Evolutionary conservation across 1,140 invertebrate genomes (phyloP), one percentile per base, ranked within the genome.

Genomic region (Atta cephalotes): DNA sequence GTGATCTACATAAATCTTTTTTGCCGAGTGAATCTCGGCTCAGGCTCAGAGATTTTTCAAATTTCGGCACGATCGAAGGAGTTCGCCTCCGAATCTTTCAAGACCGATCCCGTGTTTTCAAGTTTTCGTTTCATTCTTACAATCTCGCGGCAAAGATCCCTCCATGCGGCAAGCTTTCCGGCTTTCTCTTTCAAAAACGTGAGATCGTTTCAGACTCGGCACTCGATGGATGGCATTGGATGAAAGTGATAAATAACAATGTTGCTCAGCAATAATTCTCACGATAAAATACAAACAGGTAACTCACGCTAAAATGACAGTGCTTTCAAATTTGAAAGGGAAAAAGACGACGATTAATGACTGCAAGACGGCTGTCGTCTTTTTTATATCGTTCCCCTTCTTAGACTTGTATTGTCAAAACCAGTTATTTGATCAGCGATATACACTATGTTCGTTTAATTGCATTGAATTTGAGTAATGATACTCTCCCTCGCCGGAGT

Each of bases 161-260:
- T 21, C 3, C 16, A 28, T 12, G 28, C 18, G 63, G 7, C n/a
- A 21, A 49, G 12, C 31, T 25, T 82, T 60, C 63, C n/a, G 16
- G 51, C 49, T 39, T 31, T n/a, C 35, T 18, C 65, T 56, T 3
- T 60, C 74, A 45, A 45, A 45, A 60, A 53, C 12, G 35, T 16
- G n/a, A 18, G 16, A 14, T 45, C 28, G 31, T 49, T 84, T 28
- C 53, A 45, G 9, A 31, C n/a, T 25, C 10, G 16, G 3, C 66
- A 12, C 49, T 63, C 4, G 35, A n/a, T 31, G 3, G 31, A n/a
- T 35, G 21, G 12, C 28, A 14, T 12, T 49, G 51, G 25, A 86
- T 74, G 58, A 88, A 76, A 88, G 70, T 39, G 49, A 90, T 90
- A 89, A 90, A 87, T 87, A 89, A 87, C 63, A 81, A 88, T 49